phyloP scores from a whole-genome alignment of 2,888 invertebrate species.

The Chelonus formosanus region DNA sequence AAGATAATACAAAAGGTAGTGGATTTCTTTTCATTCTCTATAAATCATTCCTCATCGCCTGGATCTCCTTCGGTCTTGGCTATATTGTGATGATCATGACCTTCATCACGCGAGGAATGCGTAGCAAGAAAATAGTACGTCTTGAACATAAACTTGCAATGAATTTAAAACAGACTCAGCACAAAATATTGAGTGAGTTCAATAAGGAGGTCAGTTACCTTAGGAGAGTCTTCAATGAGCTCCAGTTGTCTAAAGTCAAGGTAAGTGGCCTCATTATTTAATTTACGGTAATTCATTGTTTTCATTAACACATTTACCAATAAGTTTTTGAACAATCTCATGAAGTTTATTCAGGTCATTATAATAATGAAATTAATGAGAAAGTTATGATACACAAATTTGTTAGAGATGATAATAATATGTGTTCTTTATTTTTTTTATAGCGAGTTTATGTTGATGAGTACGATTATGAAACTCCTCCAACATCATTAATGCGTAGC shows the following conservation, averaged over 20 bases:
- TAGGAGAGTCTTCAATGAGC: slow-evolving; percentile 80
- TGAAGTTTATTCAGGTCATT: no score
- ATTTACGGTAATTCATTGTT: neutral
- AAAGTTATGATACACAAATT: no score
- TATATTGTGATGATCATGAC: slow-evolving; percentile 90
- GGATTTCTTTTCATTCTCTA: slow-evolving; percentile 76
- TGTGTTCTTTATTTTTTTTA: slow-evolving; percentile 46
- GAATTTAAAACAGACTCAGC: slow-evolving; percentile 82
- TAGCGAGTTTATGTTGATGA: slow-evolving; percentile 79
- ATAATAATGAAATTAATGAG: no score
- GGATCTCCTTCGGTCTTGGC: slow-evolving; percentile 92
- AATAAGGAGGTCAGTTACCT: slow-evolving; percentile 79
- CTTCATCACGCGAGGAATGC: slow-evolving; percentile 81
- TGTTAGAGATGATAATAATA: no score
- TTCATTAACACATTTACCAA: slow-evolving; percentile 14
- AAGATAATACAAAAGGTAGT: slow-evolving; percentile 63
- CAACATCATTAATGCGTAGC: slow-evolving; percentile 67
- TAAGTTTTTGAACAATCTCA: neutral
- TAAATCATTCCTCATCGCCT: slow-evolving; percentile 82
- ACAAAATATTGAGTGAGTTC: slow-evolving; percentile 79
- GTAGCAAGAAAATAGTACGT: slow-evolving; percentile 77
- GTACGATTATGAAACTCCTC: slow-evolving; percentile 53
- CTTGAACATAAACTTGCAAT: slow-evolving; percentile 80
- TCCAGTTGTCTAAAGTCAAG: slow-evolving; percentile 84
- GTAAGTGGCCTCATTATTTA: slow-evolving; percentile 63